Evolutionary conservation across 2,797 vertebrate species (phyloP).

Genomic region (Perodicticus potto): DNA sequence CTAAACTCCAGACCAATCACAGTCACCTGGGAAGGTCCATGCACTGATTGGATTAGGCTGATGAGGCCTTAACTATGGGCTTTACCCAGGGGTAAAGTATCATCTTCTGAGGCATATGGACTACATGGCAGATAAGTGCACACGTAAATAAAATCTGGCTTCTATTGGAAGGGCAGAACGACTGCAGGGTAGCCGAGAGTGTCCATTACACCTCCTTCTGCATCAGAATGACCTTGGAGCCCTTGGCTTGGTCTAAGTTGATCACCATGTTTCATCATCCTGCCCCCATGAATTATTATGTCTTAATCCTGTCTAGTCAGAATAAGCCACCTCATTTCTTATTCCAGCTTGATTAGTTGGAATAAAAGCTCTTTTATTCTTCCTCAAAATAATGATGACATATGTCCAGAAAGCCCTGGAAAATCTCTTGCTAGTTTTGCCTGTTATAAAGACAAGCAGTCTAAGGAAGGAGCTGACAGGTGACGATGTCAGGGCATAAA

Average conservation of each 20-base stretch:
- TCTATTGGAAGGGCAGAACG: not conserved
- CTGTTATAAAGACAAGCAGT: not conserved
- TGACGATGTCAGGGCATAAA: not conserved
- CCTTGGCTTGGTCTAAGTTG: not conserved
- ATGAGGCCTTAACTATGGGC: not conserved
- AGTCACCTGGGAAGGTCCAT: not conserved
- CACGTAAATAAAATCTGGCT: not conserved
- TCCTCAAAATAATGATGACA: not conserved
- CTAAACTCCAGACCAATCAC: not conserved
- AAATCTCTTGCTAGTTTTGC: not conserved
- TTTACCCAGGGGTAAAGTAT: not conserved
- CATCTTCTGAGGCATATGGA: not conserved
- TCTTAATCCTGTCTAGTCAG: not conserved
- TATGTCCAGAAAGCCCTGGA: not conserved
- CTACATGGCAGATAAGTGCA: not conserved
- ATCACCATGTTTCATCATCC: not conserved
- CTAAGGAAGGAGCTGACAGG: not conserved
- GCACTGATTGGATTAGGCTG: not conserved
- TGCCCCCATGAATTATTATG: not conserved
- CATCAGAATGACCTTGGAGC: not conserved
- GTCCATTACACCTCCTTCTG: not conserved
- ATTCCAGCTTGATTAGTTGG: not conserved
- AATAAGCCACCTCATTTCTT: not conserved
- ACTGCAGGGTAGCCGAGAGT: too few species aligned
- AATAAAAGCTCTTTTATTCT: conserved; percentile 29